A percentile compares a stretch with the other conserved stretches of the same genome.
phyloP scores from a whole-genome alignment of 2,113 vertebrate species.

The Candoia aspera region DNA sequence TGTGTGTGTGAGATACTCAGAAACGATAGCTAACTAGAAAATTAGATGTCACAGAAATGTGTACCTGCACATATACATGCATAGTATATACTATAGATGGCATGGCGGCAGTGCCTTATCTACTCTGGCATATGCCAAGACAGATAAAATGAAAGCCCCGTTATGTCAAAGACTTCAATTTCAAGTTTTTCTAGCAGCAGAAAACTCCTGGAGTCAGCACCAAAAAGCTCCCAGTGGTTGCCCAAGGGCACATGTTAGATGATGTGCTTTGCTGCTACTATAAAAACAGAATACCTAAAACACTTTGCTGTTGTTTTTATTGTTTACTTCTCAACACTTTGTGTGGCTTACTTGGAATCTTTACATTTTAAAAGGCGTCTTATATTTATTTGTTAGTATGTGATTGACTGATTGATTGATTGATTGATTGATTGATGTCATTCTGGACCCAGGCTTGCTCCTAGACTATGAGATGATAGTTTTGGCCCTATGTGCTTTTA shows the following conservation, averaged over 20 bases:
- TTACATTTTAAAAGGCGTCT: not conserved
- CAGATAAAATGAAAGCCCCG: constrained; percentile 47
- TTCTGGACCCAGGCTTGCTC: not conserved
- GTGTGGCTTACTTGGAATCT: not conserved
- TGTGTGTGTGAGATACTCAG: not conserved
- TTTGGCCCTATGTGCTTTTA: not conserved
- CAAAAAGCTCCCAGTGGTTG: constrained; percentile 40
- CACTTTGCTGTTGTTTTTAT: not conserved
- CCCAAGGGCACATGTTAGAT: constrained; percentile 16
- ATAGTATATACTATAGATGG: not conserved
- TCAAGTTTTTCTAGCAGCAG: constrained; percentile 53
- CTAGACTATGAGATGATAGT: not conserved
- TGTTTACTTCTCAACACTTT: not conserved
- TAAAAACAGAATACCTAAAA: not conserved
- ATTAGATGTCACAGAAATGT: not conserved
- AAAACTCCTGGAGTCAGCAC: constrained; percentile 54
- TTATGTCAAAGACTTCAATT: constrained; percentile 49
- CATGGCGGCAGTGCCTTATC: constrained; percentile 46
- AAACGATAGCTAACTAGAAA: not conserved
- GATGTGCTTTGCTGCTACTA: constrained; percentile 11
- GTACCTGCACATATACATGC: not conserved
- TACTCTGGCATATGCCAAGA: constrained; percentile 65
- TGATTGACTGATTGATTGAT: not conserved
- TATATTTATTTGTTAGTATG: not conserved
- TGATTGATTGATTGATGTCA: not conserved